Percentiles rank a stretch among this genome's conserved stretches.
Conservation (phyloP, 2,797 vertebrate genomes). For the Cichlasoma orientale region DNA sequence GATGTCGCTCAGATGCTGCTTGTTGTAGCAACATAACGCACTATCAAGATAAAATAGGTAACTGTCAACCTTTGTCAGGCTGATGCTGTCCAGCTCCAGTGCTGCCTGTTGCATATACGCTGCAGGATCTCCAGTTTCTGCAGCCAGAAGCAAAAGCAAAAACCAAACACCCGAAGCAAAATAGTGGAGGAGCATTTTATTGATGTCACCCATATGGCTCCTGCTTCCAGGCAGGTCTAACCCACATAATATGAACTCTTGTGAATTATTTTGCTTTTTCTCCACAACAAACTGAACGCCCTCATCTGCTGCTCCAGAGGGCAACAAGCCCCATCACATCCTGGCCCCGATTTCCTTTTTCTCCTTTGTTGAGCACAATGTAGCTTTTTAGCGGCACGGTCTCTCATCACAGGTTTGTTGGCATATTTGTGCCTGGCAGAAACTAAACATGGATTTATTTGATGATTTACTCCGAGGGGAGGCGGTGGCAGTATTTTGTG, state of each 20-base stretch:
- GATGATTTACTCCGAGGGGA: conserved; percentile 45
- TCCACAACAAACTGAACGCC: conserved; percentile 59
- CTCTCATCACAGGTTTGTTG: conserved; percentile 72
- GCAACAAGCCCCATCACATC: conserved; percentile 75
- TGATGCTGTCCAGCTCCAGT: not conserved
- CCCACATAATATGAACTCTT: conserved; percentile 62
- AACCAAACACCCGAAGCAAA: not conserved
- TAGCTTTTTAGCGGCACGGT: conserved; percentile 67
- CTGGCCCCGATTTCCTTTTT: conserved; percentile 50
- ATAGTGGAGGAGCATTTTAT: conserved; percentile 8
- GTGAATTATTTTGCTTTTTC: conserved; percentile 58
- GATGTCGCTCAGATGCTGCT: not conserved
- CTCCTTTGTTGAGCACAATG: conserved; percentile 76
- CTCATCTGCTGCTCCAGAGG: conserved; percentile 50
- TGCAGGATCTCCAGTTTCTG: not conserved
- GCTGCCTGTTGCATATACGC: not conserved
- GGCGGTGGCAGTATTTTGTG: conserved; percentile 25
- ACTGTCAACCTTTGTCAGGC: not conserved
- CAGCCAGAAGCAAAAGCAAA: not conserved
- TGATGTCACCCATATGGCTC: conserved; percentile 37
- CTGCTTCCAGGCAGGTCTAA: conserved; percentile 50
- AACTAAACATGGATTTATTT: conserved; percentile 69
- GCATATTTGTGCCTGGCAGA: conserved; percentile 67
- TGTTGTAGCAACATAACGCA: not conserved
- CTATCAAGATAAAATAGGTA: not conserved